Base-by-base conservation (phyloP, 2,888 invertebrate species). In the Panzeria rudis region DNA sequence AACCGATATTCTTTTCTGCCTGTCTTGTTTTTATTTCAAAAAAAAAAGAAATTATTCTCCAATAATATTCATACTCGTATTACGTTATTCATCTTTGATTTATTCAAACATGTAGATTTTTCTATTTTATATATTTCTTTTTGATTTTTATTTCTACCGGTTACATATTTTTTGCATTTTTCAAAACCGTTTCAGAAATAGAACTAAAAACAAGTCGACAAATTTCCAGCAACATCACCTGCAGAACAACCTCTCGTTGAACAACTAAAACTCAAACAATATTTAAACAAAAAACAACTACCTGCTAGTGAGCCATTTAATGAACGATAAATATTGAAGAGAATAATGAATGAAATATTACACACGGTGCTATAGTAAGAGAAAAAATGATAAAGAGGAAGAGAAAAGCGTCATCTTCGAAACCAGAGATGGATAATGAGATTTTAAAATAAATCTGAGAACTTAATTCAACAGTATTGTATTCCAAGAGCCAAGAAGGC, bases 141-240 rank as follows among this genome's bases (percentile, higher is more conserved):
- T 35, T 20, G 25, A 2, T 73, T 50, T 54, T 38, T 25, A 20
- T n/a, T 72, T 47, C 61, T 25, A 71, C 82, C 80, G 84, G 61
- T 77, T 82, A 44, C 44, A 50, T 23, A 52, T 23, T 23, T 71
- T 77, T 23, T 5, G 50, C 82, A 75, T 82, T 75, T 78, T 29
- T 64, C 64, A 64, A 75, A 69, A 82, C 85, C 75, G 78, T 85
- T 82, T 85, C 71, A 85, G 71, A 84, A 85, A 82, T 78, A 79
- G 73, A 82, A 85, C 85, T 85, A 75, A 85, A 78, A 71, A 79
- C 78, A 82, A 82, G 75, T 85, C 52, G 13, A 82, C 62, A 59
- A 82, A 75, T 69, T 79, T 78, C 68, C 69, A 85, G 75, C 66
- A 85, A 85, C 85, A 85, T 85, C 85, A 85, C 82, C 85, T 82